phyloP scores from a whole-genome alignment of 2,888 invertebrate species.

The Liodrosophila aerea region DNA sequence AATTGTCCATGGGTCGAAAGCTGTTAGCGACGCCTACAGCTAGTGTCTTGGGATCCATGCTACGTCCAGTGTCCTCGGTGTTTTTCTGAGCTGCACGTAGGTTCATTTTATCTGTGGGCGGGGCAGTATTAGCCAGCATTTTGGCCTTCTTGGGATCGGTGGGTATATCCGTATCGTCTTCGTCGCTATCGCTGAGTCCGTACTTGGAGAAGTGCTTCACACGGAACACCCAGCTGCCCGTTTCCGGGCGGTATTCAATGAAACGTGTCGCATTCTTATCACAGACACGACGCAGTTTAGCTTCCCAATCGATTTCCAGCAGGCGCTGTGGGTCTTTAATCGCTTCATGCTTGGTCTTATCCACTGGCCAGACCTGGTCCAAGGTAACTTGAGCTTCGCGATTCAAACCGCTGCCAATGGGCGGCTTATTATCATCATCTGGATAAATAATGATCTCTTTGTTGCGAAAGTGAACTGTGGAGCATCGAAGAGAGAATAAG shows the following conservation, averaged over 20 bases:
- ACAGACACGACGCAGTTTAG: slow-evolving; percentile 91
- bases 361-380: slow-evolving; percentile 95
- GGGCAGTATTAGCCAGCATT: slow-evolving; percentile 38
- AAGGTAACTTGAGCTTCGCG: slow-evolving; percentile 94
- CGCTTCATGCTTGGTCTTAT: slow-evolving; percentile 90
- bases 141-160: slow-evolving; percentile 82
- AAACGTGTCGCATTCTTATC: slow-evolving; percentile 94
- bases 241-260: slow-evolving; percentile 96
- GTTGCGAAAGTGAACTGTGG: slow-evolving; percentile 92
- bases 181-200: slow-evolving; percentile 93
- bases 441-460: slow-evolving; percentile 98
- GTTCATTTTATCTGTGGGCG: slow-evolving; percentile 57
- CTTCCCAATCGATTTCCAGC: slow-evolving; percentile 91
- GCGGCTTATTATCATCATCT: slow-evolving; percentile 93
- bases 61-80: slow-evolving; percentile 67
- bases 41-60: slow-evolving; percentile 68
- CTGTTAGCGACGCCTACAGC: slow-evolving; percentile 44
- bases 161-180: slow-evolving; percentile 90
- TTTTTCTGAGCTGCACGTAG: slow-evolving; percentile 67
- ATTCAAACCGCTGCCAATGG: slow-evolving; percentile 93
- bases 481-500: too few relatives aligned
- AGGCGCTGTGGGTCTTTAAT: slow-evolving; percentile 92
- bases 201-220: slow-evolving; percentile 98
- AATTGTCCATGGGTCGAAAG: slow-evolving; percentile 73
- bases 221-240: slow-evolving; percentile 98